phyloP scores from a whole-genome alignment of 2,113 vertebrate genomes.

The Aplodontia rufa region DNA sequence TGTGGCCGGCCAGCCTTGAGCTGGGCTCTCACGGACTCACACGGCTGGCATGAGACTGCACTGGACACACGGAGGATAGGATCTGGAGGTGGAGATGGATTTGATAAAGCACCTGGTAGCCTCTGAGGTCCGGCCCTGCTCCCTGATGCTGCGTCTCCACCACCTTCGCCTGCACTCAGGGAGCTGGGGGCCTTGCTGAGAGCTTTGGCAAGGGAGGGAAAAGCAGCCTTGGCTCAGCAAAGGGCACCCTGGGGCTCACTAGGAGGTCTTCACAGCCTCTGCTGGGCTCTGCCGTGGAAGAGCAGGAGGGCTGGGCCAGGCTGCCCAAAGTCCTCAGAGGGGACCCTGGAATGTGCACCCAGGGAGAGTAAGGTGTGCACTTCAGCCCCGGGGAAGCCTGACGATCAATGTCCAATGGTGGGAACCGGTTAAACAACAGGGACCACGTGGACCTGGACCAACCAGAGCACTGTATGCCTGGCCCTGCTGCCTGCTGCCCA shows the following conservation, averaged over 20 bases:
- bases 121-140: neutral
- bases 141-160: neutral
- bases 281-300: neutral
- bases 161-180: neutral
- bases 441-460: neutral
- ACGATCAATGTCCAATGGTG: neutral
- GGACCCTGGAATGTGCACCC: too few relatives aligned
- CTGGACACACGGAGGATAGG: slow-evolving; percentile 72
- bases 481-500: too few relatives aligned
- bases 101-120: neutral
- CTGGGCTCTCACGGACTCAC: slow-evolving; percentile 88
- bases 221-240: neutral
- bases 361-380: neutral
- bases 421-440: neutral
- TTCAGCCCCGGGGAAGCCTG: neutral
- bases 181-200: neutral
- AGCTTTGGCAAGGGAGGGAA: fast-evolving
- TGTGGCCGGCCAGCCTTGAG: slow-evolving; percentile 89
- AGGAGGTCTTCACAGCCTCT: neutral
- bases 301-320: neutral
- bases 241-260: neutral
- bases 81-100: too few relatives aligned
- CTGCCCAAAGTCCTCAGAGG: neutral
- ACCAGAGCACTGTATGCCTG: fast-evolving
- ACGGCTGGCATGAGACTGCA: slow-evolving; percentile 87